Base-by-base conservation (phyloP, 2,888 invertebrate species). In the Drosophila hawaiiensis region DNA sequence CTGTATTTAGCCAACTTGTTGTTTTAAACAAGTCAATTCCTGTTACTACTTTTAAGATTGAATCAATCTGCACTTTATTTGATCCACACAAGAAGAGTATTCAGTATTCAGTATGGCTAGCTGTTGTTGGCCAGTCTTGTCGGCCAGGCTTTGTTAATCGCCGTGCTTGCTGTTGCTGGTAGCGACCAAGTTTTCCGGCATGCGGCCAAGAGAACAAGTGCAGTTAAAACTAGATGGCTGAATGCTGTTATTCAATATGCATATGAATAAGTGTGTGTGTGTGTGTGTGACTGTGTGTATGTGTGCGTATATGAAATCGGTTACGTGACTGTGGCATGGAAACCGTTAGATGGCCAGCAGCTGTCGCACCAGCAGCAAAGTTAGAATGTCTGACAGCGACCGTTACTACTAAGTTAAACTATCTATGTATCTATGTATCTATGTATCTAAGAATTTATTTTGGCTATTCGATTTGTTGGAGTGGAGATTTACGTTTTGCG, bases 161-260 rank as follows among this genome's bases (percentile, higher is more conserved):
- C 55, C 41, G 39, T 52, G 47, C 4, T 49, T 64, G 66, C 35
- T 69, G 65, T 50, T 43, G 68, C 68, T 74, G 73, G 47, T 63
- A 56, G 65, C 64, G 64, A 65, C 62, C 80, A 76, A 76, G 62
- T 80, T 80, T 78, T 80, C 77, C 80, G 79, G 80, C 71, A 58
- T 78, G 75, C 50, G 73, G 63, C 61, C 52, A 73, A 25, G 60
- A 82, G 89, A 84, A 81, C 89, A 89, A 84, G 86, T 89, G 84
- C 84, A 89, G 89, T 71, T 78, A 80, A 71, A 67, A 75, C 68
- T 52, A 71, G 69, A 50, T 58, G 33, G 35, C 49, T 43, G 68
- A 88, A 73, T 76, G 84, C 81, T 83, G 89, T 89, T 84, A 86
- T 84, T 81, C 84, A 84, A 84, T 84, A 86, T 84, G 84, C 89